These are phyloP conservation scores for Eilema griseolum DNA, from an alignment of 2,888 invertebrate species.

Conservation along the genomic window DNA sequence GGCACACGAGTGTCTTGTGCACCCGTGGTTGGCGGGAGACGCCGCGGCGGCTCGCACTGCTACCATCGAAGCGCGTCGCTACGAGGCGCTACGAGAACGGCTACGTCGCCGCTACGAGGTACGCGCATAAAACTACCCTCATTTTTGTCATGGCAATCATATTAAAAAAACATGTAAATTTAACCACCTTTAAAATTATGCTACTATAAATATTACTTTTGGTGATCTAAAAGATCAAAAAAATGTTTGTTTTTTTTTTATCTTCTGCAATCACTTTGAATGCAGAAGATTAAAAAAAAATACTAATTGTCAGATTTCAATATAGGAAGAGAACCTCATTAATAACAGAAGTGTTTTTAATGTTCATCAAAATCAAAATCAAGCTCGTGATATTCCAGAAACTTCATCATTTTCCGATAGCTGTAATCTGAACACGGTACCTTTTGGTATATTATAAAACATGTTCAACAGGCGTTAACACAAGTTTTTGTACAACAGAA, in stretches of 20 bases:
- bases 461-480: conserved; percentile 14
- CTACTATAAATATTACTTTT: background rate
- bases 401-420: background rate
- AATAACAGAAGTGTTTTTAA: too few species aligned
- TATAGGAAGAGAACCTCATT: background rate
- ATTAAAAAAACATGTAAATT: too few species aligned
- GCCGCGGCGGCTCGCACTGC: conserved; percentile 90
- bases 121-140: background rate
- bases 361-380: background rate
- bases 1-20: conserved; percentile 98
- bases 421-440: background rate
- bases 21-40: conserved; percentile 97
- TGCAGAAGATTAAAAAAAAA: too few species aligned
- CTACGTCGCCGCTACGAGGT: conserved; percentile 92
- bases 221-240: background rate
- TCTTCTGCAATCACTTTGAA: too few species aligned
- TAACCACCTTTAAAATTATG: too few species aligned
- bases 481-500: conserved; percentile 59
- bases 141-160: too few species aligned
- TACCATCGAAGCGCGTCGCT: conserved; percentile 94
- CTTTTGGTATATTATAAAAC: background rate
- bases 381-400: too few species aligned
- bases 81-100: conserved; percentile 94
- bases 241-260: too few species aligned
- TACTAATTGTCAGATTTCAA: background rate